These are phyloP conservation scores for Chymomyza amoena DNA, from an alignment of 2,888 invertebrate genomes.

Conservation along the genomic window DNA sequence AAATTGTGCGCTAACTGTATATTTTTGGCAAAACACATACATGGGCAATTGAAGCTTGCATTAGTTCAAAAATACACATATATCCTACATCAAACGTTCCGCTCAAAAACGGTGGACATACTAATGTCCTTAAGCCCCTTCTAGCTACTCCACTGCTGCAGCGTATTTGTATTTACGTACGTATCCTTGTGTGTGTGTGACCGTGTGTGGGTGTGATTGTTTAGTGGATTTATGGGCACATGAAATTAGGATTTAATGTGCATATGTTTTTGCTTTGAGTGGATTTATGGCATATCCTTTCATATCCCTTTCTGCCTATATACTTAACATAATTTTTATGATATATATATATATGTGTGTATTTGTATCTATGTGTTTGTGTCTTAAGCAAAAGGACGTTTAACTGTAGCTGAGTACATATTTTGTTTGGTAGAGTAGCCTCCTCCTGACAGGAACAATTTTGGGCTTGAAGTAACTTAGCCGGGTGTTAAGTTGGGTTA, in stretches of 20 bases:
- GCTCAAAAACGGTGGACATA: no score
- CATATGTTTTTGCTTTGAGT: conserved; percentile 66
- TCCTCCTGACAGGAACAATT: conserved; percentile 4
- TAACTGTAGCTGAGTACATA: conserved; percentile 7
- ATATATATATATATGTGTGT: conserved; percentile 35
- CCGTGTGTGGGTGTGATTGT: conserved; percentile 55
- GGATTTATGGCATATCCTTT: conserved; percentile 62
- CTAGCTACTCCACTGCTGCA: no score
- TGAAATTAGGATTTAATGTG: conserved; percentile 73
- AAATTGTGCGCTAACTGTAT: no score
- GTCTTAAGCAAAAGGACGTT: conserved; percentile 32
- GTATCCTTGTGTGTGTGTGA: not conserved
- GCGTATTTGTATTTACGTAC: not conserved
- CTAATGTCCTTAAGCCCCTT: no score
- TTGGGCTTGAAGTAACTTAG: conserved; percentile 43
- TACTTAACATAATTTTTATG: conserved; percentile 70
- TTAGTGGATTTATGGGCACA: conserved; percentile 71
- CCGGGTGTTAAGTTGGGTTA: conserved; percentile 3
- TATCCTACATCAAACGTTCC: no score
- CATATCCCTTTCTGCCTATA: conserved; percentile 25
- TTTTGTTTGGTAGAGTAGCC: conserved; percentile 9
- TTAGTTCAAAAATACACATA: no score
- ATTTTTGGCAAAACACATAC: no score
- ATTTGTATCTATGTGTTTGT: not conserved
- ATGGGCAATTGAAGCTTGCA: no score